Base-by-base conservation (phyloP, 23 tunicate genomes). In the Ciona savignyi region DNA sequence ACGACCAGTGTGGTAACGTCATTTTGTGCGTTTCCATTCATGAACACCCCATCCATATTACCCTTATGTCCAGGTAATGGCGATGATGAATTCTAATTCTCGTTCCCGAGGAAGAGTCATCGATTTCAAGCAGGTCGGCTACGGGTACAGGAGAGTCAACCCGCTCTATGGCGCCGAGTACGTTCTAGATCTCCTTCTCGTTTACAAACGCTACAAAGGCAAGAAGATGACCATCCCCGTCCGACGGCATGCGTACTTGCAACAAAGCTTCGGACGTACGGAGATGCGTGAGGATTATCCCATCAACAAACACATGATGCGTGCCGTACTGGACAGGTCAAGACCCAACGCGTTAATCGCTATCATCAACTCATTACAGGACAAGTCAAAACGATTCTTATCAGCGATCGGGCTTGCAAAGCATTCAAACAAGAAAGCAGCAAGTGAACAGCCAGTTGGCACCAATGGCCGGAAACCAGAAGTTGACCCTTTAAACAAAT, bases 141-240 rank as follows among this genome's bases (percentile, higher is more conserved):
- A 91, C 32, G 97, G 90, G 6, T 91, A 91, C 72, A 66, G 62
- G 22, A 77, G 97, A n/a, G 83, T 91, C 1, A 85, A 84, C 62
- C 97, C 97, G 28, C 73, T 91, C 42, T 91, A 73, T 42, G 97
- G 97, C 32, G 77, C 83, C 33, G 97, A 91, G 60, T 91, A 91
- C 67, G 86, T 91, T 23, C 65, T 91, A 27, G 97, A 91, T 48
- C 71, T 91, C 26, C 70, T 91, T n/a, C 97, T 91, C 27, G 24
- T 77, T 24, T 91, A 91, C 76, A 91, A 91, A 23, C 90, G 97
- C 28, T 80, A 78, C 69, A 77, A 74, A 29, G 91, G 97, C 32
- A 91, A 91, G 74, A 75, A 77, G 49, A 75, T 89, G 60, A 70
- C 89, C 4, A 77, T 91, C 3, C 86, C 87, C 1, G 91, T 91